Evolutionary conservation across 2,888 invertebrate genomes (phyloP).

Genomic region (Acrobasis consociella): DNA sequence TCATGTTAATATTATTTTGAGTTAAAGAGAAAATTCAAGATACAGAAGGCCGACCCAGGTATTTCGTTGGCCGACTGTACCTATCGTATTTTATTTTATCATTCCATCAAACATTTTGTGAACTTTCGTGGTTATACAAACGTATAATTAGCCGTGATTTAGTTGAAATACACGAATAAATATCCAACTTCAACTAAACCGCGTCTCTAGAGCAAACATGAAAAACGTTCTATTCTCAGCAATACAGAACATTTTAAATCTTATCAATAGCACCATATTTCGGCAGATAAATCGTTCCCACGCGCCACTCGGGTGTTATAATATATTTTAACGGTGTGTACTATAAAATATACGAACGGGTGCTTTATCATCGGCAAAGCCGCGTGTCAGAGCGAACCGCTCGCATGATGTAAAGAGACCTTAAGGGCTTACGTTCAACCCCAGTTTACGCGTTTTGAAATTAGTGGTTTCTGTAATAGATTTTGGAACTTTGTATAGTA

Average conservation of each 20-base stretch:
- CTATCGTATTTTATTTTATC: too few species aligned
- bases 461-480: slow-evolving; percentile 66
- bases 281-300: slow-evolving; percentile 26
- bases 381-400: slow-evolving; percentile 66
- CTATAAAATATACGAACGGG: slow-evolving; percentile 79
- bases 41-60: too few species aligned
- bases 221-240: slow-evolving; percentile 6
- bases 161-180: too few species aligned
- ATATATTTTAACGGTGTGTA: slow-evolving; percentile 65
- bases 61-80: too few species aligned
- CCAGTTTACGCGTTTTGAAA: slow-evolving; percentile 53
- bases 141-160: too few species aligned
- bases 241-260: slow-evolving; percentile 17
- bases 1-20: too few species aligned
- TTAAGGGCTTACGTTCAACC: slow-evolving; percentile 62
- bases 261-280: slow-evolving; percentile 23
- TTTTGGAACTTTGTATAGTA: slow-evolving; percentile 44
- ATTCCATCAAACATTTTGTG: too few species aligned
- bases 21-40: too few species aligned
- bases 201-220: neutral
- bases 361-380: slow-evolving; percentile 78
- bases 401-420: slow-evolving; percentile 73
- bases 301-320: slow-evolving; percentile 38
- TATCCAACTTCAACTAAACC: neutral
- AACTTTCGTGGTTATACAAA: too few species aligned